phyloP scores from a whole-genome alignment of 2,888 invertebrate genomes.

The Cheilosia scutellata region DNA sequence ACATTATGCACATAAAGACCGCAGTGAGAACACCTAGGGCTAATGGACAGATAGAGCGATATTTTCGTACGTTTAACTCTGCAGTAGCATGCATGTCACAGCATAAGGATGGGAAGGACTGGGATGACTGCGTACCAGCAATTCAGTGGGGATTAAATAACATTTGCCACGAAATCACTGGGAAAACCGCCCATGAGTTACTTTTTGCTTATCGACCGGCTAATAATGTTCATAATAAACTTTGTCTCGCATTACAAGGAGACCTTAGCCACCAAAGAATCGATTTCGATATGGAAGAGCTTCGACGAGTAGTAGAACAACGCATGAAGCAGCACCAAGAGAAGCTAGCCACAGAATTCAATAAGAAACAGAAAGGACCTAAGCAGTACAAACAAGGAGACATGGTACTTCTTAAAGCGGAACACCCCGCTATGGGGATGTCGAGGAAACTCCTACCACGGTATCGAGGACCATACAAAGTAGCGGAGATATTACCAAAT shows the following conservation, averaged over 20 bases:
- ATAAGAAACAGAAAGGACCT: background rate
- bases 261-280: background rate
- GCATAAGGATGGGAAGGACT: conserved; percentile 11
- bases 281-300: background rate
- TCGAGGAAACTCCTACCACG: conserved; percentile 19
- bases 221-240: conserved; percentile 14
- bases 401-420: background rate
- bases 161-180: background rate
- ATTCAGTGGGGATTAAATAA: conserved; percentile 25
- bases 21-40: conserved; percentile 40
- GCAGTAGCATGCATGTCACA: conserved; percentile 27
- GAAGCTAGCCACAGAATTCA: background rate
- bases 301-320: background rate
- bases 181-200: conserved; percentile 1
- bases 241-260: conserved; percentile 5
- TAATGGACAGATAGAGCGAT: conserved; percentile 73
- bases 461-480: conserved; percentile 13
- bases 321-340: background rate
- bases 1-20: conserved; percentile 29
- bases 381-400: background rate
- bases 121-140: background rate
- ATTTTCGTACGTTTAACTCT: conserved; percentile 24
- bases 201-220: background rate
- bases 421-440: background rate
- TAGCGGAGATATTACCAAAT: conserved; percentile 16